Percentiles rank a stretch among this genome's conserved stretches.
Conservation (phyloP, 2,113 vertebrate species). For the Platycercus adscitus region DNA sequence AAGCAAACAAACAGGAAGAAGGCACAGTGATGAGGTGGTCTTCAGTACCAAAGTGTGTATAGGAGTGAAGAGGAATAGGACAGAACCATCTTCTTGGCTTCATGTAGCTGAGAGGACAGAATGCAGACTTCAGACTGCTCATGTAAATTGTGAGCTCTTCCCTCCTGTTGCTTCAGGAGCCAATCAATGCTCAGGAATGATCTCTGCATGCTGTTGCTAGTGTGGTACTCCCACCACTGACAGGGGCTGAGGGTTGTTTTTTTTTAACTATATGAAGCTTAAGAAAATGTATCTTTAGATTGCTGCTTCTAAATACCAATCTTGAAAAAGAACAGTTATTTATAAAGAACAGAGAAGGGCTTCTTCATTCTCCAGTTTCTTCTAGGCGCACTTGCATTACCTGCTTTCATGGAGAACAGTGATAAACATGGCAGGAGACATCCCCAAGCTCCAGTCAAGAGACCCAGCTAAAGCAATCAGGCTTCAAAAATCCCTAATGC, state of each 20-base stretch:
- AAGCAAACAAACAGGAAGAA: background rate
- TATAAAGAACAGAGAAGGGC: background rate
- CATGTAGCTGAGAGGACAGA: accelerated
- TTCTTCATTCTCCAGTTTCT: background rate
- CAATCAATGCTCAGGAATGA: background rate
- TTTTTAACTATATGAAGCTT: background rate
- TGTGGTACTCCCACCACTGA: background rate
- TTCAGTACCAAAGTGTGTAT: background rate
- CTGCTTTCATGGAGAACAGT: background rate
- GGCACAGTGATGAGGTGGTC: background rate
- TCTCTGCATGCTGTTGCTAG: background rate
- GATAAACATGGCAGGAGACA: background rate
- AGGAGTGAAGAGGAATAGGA: background rate
- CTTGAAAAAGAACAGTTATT: background rate
- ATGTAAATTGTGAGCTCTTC: background rate
- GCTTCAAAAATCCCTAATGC: background rate
- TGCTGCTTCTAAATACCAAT: background rate
- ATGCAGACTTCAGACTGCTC: background rate
- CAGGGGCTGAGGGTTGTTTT: accelerated
- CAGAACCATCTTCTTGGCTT: background rate
- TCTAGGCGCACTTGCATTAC: background rate
- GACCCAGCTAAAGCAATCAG: background rate
- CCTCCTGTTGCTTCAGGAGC: background rate
- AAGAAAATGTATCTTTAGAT: background rate
- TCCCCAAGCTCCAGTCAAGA: background rate